These are phyloP conservation scores for Phengaris arion DNA, from an alignment of 2,888 invertebrate genomes.

Conservation along the genomic window DNA sequence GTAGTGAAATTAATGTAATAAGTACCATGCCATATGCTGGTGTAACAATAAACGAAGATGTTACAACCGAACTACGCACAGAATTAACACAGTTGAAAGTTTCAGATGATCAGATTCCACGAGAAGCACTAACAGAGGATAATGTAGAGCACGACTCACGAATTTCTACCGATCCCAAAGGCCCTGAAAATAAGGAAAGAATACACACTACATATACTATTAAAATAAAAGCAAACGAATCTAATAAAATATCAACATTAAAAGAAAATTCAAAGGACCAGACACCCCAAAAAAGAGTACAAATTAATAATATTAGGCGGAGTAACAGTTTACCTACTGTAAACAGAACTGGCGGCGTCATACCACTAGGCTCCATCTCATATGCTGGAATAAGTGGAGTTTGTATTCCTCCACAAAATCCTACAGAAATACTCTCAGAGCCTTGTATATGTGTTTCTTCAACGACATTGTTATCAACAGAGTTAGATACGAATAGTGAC, in stretches of 20 bases:
- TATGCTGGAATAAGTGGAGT: background rate
- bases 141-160: background rate
- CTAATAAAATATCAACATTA: background rate
- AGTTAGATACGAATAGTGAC: background rate
- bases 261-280: background rate
- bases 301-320: background rate
- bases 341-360: background rate
- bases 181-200: background rate
- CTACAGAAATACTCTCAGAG: background rate
- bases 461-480: conserved; percentile 1
- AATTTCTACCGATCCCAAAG: background rate
- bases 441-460: background rate
- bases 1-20: too few species aligned
- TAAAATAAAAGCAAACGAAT: background rate
- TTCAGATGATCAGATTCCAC: background rate
- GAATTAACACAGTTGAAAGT: background rate
- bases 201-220: background rate
- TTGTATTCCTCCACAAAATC: conserved; percentile 5
- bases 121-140: background rate
- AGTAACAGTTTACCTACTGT: background rate
- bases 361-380: background rate
- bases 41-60: background rate
- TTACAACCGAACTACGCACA: background rate
- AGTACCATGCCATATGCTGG: too few species aligned
- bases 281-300: background rate